phyloP scores from a whole-genome alignment of 2,888 invertebrate genomes.

The Drosophila nigritarsus region DNA sequence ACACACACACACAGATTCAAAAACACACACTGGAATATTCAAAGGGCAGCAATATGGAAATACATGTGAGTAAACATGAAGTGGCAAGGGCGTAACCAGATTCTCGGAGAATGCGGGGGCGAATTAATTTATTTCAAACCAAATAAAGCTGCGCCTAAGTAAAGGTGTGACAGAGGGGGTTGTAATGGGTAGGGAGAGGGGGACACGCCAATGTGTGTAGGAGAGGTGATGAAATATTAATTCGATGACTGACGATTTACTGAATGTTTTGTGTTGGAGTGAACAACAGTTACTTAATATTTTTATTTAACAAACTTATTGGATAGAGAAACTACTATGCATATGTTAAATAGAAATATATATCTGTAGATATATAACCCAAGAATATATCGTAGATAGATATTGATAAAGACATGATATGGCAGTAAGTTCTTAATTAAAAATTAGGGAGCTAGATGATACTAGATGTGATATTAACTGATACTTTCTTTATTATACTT shows the following conservation, averaged over 20 bases:
- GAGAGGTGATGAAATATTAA: background rate
- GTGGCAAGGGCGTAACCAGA: background rate
- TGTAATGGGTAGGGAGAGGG: background rate
- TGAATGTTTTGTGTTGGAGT: conserved; percentile 18
- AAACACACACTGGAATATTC: background rate
- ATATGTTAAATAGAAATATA: too few species aligned
- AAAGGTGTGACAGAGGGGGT: background rate
- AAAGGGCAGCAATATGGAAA: conserved; percentile 30
- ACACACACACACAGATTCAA: background rate
- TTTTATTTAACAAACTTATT: conserved; percentile 3
- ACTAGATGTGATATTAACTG: conserved; percentile 15
- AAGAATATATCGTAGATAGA: too few species aligned
- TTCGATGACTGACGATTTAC: conserved; percentile 61
- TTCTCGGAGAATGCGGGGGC: background rate
- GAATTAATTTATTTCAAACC: background rate
- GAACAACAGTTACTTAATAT: conserved; percentile 16
- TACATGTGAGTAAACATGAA: conserved; percentile 6
- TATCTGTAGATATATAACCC: too few species aligned
- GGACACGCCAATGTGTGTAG: background rate
- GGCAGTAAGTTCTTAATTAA: too few species aligned
- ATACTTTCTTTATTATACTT: conserved; percentile 15
- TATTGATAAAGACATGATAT: too few species aligned
- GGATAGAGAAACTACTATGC: too few species aligned
- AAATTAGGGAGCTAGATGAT: too few species aligned
- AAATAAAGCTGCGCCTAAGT: background rate